Percentiles rank a stretch among this genome's conserved stretches.
phyloP scores from a whole-genome alignment of 2,888 invertebrate genomes.

The Hydrotaea cyrtoneurina region DNA sequence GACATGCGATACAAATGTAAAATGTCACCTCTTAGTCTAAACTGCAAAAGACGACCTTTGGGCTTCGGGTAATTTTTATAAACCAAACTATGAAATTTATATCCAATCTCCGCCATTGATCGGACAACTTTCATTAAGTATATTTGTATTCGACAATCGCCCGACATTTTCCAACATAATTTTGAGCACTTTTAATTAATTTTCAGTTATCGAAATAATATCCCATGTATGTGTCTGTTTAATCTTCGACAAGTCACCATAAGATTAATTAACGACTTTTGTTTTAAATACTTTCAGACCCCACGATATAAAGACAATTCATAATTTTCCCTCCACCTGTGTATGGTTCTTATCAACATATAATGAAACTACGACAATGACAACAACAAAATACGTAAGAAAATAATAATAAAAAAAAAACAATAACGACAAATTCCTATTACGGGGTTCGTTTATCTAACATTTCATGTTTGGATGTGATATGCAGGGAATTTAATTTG shows the following conservation, averaged over 20 bases:
- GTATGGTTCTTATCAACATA: neutral
- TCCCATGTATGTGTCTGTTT: neutral
- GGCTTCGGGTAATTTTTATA: too few species aligned
- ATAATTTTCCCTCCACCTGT: neutral
- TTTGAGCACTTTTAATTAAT: conserved; percentile 22
- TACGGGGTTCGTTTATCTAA: neutral
- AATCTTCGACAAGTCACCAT: conserved; percentile 43
- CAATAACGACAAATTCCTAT: neutral
- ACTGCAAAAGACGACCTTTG: too few species aligned
- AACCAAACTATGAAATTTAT: too few species aligned
- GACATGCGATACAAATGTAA: too few species aligned
- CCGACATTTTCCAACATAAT: neutral
- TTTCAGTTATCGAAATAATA: neutral
- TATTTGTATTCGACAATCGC: too few species aligned
- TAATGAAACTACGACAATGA: conserved; percentile 3
- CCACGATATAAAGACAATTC: conserved; percentile 6
- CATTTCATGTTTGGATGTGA: neutral
- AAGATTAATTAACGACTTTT: conserved; percentile 49
- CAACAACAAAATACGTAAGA: too few species aligned
- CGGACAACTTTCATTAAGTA: too few species aligned
- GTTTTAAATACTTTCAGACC: conserved; percentile 36
- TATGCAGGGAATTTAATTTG: neutral
- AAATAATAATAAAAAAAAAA: too few species aligned
- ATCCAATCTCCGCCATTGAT: too few species aligned
- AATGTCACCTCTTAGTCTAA: too few species aligned